These are phyloP conservation scores for Caenorhabditis sulstoni DNA, from an alignment of 2,888 invertebrate genomes.

Conservation along the genomic window DNA sequence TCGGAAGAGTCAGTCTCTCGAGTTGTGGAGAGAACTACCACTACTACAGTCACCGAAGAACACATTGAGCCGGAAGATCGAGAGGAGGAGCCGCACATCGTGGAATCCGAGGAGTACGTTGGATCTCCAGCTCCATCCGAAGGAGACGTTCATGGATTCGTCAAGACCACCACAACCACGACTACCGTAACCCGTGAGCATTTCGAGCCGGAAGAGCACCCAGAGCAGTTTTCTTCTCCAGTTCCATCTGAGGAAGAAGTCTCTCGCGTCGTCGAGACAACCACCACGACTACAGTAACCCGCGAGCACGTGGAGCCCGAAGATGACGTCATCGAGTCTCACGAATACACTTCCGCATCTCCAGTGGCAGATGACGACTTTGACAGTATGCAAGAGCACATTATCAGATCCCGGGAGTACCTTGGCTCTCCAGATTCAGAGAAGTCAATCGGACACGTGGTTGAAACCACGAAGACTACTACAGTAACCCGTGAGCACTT, in stretches of 20 bases:
- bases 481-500: slow-evolving; percentile 33
- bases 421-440: slow-evolving; percentile 15
- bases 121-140: slow-evolving; percentile 51
- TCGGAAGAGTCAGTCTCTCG: slow-evolving; percentile 22
- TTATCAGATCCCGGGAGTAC: slow-evolving; percentile 3
- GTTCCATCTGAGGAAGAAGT: slow-evolving; percentile 22
- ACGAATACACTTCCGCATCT: too few relatives aligned
- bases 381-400: slow-evolving; percentile 15
- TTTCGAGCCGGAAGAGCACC: slow-evolving; percentile 30
- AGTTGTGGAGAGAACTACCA: slow-evolving; percentile 51
- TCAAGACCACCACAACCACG: slow-evolving; percentile 32
- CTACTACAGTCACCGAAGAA: slow-evolving; percentile 51
- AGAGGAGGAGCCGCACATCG: slow-evolving; percentile 1
- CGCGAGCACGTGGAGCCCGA: slow-evolving; percentile 23
- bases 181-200: slow-evolving; percentile 43
- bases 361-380: slow-evolving; percentile 27
- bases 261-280: slow-evolving; percentile 28
- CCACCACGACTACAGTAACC: slow-evolving; percentile 32
- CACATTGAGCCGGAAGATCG: slow-evolving; percentile 22
- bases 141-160: slow-evolving; percentile 1
- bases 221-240: slow-evolving; percentile 12
- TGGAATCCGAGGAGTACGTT: slow-evolving; percentile 1
- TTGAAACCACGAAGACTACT: slow-evolving; percentile 40
- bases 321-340: slow-evolving; percentile 6
- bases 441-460: not conserved